Conservation (phyloP, 2,797 vertebrate species). For the Enteromius fasciolatus region DNA sequence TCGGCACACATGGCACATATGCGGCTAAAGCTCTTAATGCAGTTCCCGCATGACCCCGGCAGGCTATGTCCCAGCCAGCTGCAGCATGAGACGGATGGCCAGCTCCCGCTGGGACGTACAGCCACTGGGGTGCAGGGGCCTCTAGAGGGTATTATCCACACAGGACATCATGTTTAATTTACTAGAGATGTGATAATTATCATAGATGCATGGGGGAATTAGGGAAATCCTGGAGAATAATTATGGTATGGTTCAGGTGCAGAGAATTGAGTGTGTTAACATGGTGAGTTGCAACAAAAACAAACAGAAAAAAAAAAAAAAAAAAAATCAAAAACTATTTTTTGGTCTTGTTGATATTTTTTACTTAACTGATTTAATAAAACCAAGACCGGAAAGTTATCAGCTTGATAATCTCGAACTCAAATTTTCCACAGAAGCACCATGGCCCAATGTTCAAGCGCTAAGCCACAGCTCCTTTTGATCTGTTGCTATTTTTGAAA, state of each 20-base stretch:
- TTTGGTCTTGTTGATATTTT: not conserved
- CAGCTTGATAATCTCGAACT: not conserved
- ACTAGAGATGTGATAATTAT: slow-evolving; percentile 40
- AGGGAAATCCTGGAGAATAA: slow-evolving; percentile 23
- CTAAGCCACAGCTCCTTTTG: not conserved
- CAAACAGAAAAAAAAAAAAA: too few species aligned
- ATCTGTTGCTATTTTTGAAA: not conserved
- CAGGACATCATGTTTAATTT: slow-evolving; percentile 47
- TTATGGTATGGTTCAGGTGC: slow-evolving; percentile 28
- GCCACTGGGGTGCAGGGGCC: slow-evolving; percentile 3
- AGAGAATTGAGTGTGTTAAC: not conserved
- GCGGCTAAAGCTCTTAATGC: slow-evolving; percentile 5
- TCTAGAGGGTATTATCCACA: slow-evolving; percentile 33
- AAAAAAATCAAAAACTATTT: too few species aligned
- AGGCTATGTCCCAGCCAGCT: slow-evolving; percentile 27
- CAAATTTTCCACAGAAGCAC: not conserved
- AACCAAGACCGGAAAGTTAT: not conserved
- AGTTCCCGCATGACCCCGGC: slow-evolving; percentile 5
- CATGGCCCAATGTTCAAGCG: not conserved
- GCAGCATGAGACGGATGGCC: slow-evolving; percentile 21
- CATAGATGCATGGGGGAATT: slow-evolving; percentile 26
- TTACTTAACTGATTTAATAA: not conserved
- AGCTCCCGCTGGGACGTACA: not conserved
- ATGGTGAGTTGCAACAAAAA: not conserved
- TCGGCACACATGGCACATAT: slow-evolving; percentile 6